phyloP scores from a whole-genome alignment of 2,797 vertebrate species.

The Gephyroberyx darwinii region DNA sequence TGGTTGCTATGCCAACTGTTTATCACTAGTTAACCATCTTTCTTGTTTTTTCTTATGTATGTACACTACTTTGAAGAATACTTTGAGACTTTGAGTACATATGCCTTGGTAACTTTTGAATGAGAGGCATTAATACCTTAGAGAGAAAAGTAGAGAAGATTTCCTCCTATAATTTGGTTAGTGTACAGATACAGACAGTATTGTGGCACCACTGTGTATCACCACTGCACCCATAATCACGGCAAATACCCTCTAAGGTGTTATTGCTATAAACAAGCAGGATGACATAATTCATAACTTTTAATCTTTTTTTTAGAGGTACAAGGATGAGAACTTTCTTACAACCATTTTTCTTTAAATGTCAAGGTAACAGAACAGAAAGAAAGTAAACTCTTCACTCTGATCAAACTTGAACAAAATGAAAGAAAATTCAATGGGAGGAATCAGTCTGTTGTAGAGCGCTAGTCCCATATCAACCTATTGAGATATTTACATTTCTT shows the following conservation, averaged over 20 bases:
- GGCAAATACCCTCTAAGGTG: neutral
- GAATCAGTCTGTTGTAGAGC: neutral
- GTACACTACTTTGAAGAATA: constrained; percentile 28
- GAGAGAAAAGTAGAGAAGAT: neutral
- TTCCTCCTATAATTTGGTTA: constrained; percentile 26
- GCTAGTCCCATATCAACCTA: neutral
- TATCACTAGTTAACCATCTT: constrained; percentile 3
- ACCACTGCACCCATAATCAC: constrained; percentile 12
- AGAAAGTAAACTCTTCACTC: neutral
- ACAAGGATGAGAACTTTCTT: neutral
- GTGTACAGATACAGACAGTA: neutral
- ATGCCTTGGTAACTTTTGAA: constrained; percentile 11
- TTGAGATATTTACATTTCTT: neutral
- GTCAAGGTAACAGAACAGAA: neutral
- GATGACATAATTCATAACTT: neutral
- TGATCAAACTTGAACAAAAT: neutral
- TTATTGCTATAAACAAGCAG: neutral
- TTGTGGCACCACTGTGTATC: neutral
- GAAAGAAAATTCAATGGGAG: neutral
- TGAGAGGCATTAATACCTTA: constrained; percentile 1
- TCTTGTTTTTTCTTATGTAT: constrained; percentile 26
- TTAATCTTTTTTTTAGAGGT: neutral
- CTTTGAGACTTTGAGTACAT: constrained; percentile 7
- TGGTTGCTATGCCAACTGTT: constrained; percentile 25
- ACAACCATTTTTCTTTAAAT: neutral